A percentile compares a stretch with the other conserved stretches of the same genome.
Evolutionary conservation across 2,797 vertebrate species (phyloP).

Genomic region (Sebastes hubbsi): DNA sequence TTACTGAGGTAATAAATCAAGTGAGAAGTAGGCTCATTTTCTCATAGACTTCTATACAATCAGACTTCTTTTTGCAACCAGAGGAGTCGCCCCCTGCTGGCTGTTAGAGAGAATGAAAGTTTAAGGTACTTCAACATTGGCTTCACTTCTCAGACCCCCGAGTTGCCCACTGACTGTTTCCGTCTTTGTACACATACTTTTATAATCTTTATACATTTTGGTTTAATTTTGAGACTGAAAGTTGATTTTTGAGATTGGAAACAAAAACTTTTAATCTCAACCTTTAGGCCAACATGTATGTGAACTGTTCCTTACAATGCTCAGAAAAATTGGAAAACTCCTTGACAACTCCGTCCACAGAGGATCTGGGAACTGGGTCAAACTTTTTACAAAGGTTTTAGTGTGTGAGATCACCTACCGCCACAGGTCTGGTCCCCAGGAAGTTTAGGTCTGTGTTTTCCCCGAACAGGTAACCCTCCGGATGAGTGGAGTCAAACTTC

Average conservation of each 20-base stretch:
- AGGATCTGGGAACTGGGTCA: not conserved
- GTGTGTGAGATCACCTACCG: conserved; percentile 79
- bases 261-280: not conserved
- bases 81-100: too few species aligned
- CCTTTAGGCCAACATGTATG: not conserved
- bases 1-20: too few species aligned
- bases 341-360: not conserved
- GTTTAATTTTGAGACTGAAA: not conserved
- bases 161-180: too few species aligned
- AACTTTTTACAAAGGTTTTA: not conserved
- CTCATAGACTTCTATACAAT: too few species aligned
- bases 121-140: too few species aligned
- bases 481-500: conserved; percentile 97
- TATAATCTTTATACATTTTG: not conserved
- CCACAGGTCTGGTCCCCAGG: conserved; percentile 93
- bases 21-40: too few species aligned
- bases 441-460: conserved; percentile 99
- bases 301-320: not conserved
- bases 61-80: too few species aligned
- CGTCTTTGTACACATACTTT: not conserved
- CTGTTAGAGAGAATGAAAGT: too few species aligned
- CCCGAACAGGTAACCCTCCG: conserved; percentile 97
- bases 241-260: not conserved
- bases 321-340: too few species aligned
- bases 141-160: too few species aligned